These are phyloP conservation scores for Perodicticus potto DNA, from an alignment of 2,797 vertebrate genomes.

Conservation along the genomic window DNA sequence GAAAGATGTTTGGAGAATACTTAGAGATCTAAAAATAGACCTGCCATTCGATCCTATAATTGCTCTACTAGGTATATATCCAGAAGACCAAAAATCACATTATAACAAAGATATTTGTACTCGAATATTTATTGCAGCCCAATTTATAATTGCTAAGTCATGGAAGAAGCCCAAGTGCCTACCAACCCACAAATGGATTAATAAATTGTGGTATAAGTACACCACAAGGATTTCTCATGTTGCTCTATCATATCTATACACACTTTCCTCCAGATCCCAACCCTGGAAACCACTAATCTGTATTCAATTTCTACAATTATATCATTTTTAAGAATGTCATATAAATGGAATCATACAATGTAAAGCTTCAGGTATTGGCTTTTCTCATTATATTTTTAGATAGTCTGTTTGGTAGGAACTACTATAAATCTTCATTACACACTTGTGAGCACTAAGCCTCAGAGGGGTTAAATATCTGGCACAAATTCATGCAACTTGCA, in stretches of 20 bases:
- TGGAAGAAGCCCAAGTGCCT: no score
- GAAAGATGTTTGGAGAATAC: no score
- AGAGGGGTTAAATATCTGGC: not conserved
- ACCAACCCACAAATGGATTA: no score
- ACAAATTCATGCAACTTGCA: not conserved
- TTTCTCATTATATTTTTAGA: not conserved
- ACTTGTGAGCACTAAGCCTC: not conserved
- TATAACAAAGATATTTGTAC: no score
- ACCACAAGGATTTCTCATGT: not conserved
- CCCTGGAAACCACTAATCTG: not conserved
- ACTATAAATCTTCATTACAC: not conserved
- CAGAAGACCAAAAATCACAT: no score
- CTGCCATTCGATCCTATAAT: no score
- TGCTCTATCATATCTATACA: not conserved
- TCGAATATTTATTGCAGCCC: no score
- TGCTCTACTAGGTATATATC: no score
- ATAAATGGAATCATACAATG: not conserved
- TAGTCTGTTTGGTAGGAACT: not conserved
- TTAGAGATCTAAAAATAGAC: no score
- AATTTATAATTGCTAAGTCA: no score
- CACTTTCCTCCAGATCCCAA: not conserved
- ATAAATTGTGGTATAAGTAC: no score
- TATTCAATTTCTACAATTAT: not conserved
- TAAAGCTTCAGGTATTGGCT: not conserved
- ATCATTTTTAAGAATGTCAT: not conserved